A percentile compares a stretch with the other conserved stretches of the same genome.
phyloP scores from a whole-genome alignment of 2,888 invertebrate species.

The Stegana nigrithorax region DNA sequence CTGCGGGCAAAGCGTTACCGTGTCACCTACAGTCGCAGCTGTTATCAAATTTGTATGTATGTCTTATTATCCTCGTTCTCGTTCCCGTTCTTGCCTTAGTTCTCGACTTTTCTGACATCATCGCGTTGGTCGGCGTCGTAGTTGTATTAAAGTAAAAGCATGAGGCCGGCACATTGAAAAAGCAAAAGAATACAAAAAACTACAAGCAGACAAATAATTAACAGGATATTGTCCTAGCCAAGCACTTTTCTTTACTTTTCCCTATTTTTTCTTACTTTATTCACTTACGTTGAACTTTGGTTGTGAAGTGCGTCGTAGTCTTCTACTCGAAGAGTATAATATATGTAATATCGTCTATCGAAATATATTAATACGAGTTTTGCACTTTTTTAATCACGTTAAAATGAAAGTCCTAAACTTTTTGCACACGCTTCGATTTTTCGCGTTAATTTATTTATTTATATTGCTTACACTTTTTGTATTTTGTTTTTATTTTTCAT shows the following conservation, averaged over 20 bases:
- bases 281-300: neutral
- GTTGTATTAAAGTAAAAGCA: slow-evolving; percentile 36
- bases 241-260: neutral
- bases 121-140: too few species aligned
- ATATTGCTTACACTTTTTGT: neutral
- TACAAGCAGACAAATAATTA: neutral
- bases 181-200: neutral
- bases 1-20: neutral
- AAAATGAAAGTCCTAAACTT: neutral
- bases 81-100: too few species aligned
- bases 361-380: too few species aligned
- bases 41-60: slow-evolving; percentile 35
- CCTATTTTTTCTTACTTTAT: neutral
- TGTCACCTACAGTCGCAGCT: slow-evolving; percentile 39
- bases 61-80: too few species aligned
- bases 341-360: too few species aligned
- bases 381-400: neutral
- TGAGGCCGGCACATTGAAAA: slow-evolving; percentile 33
- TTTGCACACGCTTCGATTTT: neutral
- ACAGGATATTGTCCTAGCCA: neutral
- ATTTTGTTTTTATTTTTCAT: neutral
- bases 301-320: neutral
- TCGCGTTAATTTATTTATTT: neutral
- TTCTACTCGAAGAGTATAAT: neutral
- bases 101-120: too few species aligned